These are phyloP conservation scores for Halictus quadricinctus DNA, from an alignment of 2,888 invertebrate species.

Conservation along the genomic window DNA sequence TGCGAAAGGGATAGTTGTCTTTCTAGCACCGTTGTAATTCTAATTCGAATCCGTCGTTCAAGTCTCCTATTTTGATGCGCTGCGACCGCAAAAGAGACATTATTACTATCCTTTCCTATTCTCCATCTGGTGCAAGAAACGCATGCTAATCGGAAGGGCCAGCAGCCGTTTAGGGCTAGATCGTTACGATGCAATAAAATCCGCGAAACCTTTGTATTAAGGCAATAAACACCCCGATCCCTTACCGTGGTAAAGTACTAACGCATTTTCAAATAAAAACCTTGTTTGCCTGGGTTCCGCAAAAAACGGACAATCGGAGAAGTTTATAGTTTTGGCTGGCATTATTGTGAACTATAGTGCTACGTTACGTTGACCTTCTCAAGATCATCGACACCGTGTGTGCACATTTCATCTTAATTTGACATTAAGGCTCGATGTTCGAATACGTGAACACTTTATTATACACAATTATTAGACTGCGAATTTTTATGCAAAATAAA, in stretches of 20 bases:
- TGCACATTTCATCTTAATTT: not conserved
- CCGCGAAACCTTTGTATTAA: not conserved
- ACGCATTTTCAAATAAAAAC: not conserved
- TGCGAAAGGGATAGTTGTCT: conserved; percentile 38
- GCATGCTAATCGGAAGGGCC: conserved; percentile 33
- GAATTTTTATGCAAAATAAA: not conserved
- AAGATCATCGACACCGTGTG: too few relatives aligned
- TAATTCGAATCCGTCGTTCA: conserved; percentile 51
- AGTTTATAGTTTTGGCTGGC: not conserved
- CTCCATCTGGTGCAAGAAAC: conserved; percentile 60
- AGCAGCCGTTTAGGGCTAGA: conserved; percentile 32
- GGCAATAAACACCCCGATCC: not conserved
- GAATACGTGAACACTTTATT: too few relatives aligned
- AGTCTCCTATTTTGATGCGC: conserved; percentile 63
- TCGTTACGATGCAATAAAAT: conserved; percentile 26
- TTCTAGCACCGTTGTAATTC: conserved; percentile 52
- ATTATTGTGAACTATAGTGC: too few relatives aligned
- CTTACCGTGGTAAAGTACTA: not conserved
- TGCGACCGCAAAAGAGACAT: conserved; percentile 62
- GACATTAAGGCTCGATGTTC: too few relatives aligned
- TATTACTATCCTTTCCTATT: conserved; percentile 60
- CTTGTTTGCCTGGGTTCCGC: not conserved
- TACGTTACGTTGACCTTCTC: too few relatives aligned
- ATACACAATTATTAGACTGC: too few relatives aligned
- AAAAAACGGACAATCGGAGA: too few relatives aligned